Base-by-base conservation (phyloP, 2,113 vertebrate species). In the Piaya cayana region DNA sequence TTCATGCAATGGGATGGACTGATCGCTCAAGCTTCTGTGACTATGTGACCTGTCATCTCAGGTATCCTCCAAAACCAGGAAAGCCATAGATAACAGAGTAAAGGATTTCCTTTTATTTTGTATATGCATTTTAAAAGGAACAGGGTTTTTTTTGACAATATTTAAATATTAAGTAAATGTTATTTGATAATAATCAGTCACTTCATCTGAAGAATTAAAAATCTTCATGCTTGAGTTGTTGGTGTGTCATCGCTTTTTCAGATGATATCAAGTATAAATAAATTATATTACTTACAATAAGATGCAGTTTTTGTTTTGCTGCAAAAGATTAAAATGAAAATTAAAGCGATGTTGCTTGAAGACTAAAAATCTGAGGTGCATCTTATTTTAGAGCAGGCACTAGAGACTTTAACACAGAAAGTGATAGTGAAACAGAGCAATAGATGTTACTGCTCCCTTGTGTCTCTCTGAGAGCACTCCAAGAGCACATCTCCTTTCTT, bases 281-380 rank as follows among this genome's bases (percentile, higher is more conserved):
- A 97, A 85, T 97, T 93, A 84, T 95, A 92, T 97, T 97, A 97
- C 96, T 97, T 96, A 97, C 95, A 97, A 95, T 52, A 96, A 97
- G 94, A 95, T 92, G 91, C 82, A 93, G 96, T 45, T 95, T 98
- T 97, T 98, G 95, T 97, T 98, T 96, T 92, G 91, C 84, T 96
- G 94, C 90, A 95, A 88, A 96, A 94, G 63, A 92, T 86, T 77
- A 62, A 90, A 94, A 86, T 83, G 85, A 80, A 91, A 82, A 94
- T 96, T 93, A 71, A 92, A 93, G 58, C 47, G 55, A 72, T 92
- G 74, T 62, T 87, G 15, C 62, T 85, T 72, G 50, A 92, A 55
- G 34, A 89, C 34, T 53, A 12, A 88, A 86, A 59, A 84, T 17
- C 12, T 60, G 62, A 13, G 20, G 1, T 58, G 43, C 12, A 19